phyloP scores from a whole-genome alignment of 2,888 invertebrate genomes.

The Cacoxenus indagator region DNA sequence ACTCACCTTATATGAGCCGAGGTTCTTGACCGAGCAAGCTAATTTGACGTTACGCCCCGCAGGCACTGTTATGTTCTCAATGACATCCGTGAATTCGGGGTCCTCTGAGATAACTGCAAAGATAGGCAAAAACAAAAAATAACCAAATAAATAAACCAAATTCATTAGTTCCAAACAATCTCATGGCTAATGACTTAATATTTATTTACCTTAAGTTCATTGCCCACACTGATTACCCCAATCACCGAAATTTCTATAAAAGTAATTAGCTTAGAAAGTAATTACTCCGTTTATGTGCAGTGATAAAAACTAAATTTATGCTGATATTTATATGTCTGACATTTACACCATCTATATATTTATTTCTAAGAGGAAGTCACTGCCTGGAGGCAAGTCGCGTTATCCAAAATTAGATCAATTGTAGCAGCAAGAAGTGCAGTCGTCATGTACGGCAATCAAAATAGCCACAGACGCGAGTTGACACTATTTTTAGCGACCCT shows the following conservation, averaged over 20 bases:
- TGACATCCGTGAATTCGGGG: conserved; percentile 91
- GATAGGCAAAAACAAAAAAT: conserved; percentile 54
- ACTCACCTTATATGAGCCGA: conserved; percentile 71
- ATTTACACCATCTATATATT: background rate
- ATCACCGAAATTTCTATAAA: background rate
- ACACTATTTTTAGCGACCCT: background rate
- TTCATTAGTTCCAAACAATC: too few relatives aligned
- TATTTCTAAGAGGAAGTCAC: background rate
- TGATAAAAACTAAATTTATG: background rate
- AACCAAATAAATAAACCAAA: conserved; percentile 30
- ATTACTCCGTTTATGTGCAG: background rate
- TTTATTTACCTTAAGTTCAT: background rate
- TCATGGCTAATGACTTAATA: too few relatives aligned
- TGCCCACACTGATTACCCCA: conserved; percentile 1
- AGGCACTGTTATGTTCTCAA: conserved; percentile 91
- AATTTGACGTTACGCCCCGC: conserved; percentile 71
- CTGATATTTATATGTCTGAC: background rate
- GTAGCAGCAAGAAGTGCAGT: background rate
- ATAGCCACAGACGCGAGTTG: background rate
- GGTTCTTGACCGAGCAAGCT: conserved; percentile 71
- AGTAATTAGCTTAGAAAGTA: background rate
- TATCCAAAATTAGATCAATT: background rate
- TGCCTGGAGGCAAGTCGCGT: background rate
- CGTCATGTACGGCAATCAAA: too few relatives aligned
- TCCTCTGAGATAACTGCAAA: conserved; percentile 83